Base-by-base conservation (phyloP, 2,888 invertebrate species). In the Merodon equestris region DNA sequence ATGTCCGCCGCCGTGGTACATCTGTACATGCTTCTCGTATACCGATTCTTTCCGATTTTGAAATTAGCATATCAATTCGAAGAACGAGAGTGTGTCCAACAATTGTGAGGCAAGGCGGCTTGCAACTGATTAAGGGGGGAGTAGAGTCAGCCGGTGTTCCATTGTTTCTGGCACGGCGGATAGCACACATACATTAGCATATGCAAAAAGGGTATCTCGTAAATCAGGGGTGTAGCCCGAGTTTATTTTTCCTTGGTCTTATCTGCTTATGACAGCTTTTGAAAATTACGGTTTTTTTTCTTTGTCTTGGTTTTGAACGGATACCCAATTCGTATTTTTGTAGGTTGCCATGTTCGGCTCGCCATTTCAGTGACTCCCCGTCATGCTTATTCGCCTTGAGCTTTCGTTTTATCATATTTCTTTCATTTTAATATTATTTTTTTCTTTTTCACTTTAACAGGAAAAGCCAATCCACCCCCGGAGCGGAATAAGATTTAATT, bases 251-350 rank as follows among this genome's bases (percentile, higher is more conserved):
- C 68, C 64, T 79, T 79, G 50, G 79, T 68, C 74, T 79, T 79
- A 79, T 74, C 79, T 79, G 79, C 79, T 79, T 79, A 79, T 79
- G 79, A 79, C 79, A 79, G 79, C 54, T 70, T 74, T 66, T 74
- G 68, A 79, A 79, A 79, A 74, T 79, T 74, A 70, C 64, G 74
- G 74, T 64, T 64, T 63, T 44, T 53, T 45, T 57, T n/a, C n/a
- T n/a, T n/a, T n/a, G n/a, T n/a, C n/a, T n/a, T n/a, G n/a, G n/a
- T n/a, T n/a, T n/a, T n/a, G n/a, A n/a, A n/a, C 27, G 27, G 27
- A 27, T 27, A 27, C 27, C 27, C 27, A 27, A 1, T 19, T 40
- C 40, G 10, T 42, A 5, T 15, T 10, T 15, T 38, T 9, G 9
- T 14, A 1, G 14, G 60, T 42, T 13, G 27, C 27, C 27, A 27